Evolutionary conservation across 2,888 invertebrate genomes (phyloP).

Genomic region (Tortrix viridana): DNA sequence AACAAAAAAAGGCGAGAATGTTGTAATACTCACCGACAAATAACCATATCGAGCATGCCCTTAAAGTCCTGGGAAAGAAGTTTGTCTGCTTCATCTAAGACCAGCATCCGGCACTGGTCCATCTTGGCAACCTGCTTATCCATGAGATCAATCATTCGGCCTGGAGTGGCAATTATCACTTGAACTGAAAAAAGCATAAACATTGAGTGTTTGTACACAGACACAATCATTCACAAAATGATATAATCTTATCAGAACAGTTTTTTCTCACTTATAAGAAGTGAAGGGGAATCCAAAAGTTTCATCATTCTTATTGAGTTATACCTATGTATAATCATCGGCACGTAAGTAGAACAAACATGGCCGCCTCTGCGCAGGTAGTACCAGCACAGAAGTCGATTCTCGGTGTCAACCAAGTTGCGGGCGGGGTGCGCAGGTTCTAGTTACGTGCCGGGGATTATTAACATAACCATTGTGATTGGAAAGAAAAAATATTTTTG

Average conservation of each 20-base stretch:
- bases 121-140: conserved; percentile 98
- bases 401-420: too few species aligned
- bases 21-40: conserved; percentile 79
- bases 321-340: too few species aligned
- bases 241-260: conserved; percentile 19
- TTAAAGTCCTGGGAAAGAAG: conserved; percentile 99
- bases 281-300: conserved; percentile 36
- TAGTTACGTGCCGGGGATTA: too few species aligned
- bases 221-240: too few species aligned
- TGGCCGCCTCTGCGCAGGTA: too few species aligned
- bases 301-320: conserved; percentile 18
- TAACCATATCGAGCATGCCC: conserved; percentile 99
- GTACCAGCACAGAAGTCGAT: too few species aligned
- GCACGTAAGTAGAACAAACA: too few species aligned
- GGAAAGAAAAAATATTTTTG: background rate
- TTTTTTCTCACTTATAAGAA: conserved; percentile 31
- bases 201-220: background rate
- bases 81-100: conserved; percentile 99
- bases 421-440: too few species aligned
- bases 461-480: too few species aligned
- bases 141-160: conserved; percentile 99
- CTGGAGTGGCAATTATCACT: conserved; percentile 99
- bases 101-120: conserved; percentile 97
- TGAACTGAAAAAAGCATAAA: conserved; percentile 88
- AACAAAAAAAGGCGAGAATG: too few species aligned